A percentile compares a stretch with the other conserved stretches of the same genome.
phyloP scores from a whole-genome alignment of 30 jellyfish, hydroid and myxozoan genomes.

The Hydractinia symbiolongicarpus region DNA sequence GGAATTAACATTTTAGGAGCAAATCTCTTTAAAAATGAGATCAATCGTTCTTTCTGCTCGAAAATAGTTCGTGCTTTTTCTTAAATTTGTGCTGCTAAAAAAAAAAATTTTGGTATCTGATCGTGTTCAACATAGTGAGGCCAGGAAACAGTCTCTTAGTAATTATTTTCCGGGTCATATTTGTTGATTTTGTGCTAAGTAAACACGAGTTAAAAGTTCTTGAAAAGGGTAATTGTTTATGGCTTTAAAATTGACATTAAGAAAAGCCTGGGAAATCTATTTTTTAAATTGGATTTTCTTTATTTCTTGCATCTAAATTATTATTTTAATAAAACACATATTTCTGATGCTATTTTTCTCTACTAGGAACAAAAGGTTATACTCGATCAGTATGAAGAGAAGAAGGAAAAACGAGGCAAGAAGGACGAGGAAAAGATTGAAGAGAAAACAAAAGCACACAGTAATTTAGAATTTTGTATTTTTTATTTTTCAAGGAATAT shows the following conservation, averaged over 20 bases:
- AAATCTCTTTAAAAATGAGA: too few species aligned
- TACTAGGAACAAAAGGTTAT: slow-evolving; percentile 74
- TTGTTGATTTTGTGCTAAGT: too few species aligned
- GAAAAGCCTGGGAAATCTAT: not conserved
- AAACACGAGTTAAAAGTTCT: too few species aligned
- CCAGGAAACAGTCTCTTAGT: too few species aligned
- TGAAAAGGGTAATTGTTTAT: not conserved
- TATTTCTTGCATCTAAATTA: not conserved
- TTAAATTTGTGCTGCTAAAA: too few species aligned
- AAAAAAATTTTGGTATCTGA: too few species aligned
- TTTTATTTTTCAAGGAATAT: not conserved
- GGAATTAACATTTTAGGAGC: too few species aligned
- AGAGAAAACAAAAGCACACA: slow-evolving; percentile 70
- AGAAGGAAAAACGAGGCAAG: slow-evolving; percentile 76
- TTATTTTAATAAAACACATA: too few species aligned
- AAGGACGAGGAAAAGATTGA: slow-evolving; percentile 85
- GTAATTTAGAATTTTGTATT: slow-evolving; percentile 35
- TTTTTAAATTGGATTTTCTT: not conserved
- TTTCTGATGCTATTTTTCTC: not conserved
- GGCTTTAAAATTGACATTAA: not conserved
- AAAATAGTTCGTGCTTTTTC: too few species aligned
- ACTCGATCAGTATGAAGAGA: slow-evolving; percentile 70
- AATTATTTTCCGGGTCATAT: too few species aligned
- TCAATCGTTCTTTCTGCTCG: too few species aligned
- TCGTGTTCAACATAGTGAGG: too few species aligned